A percentile compares a stretch with the other conserved stretches of the same genome.
Conservation (phyloP, 1,140 invertebrate genomes). For the Sitophilus oryzae region DNA sequence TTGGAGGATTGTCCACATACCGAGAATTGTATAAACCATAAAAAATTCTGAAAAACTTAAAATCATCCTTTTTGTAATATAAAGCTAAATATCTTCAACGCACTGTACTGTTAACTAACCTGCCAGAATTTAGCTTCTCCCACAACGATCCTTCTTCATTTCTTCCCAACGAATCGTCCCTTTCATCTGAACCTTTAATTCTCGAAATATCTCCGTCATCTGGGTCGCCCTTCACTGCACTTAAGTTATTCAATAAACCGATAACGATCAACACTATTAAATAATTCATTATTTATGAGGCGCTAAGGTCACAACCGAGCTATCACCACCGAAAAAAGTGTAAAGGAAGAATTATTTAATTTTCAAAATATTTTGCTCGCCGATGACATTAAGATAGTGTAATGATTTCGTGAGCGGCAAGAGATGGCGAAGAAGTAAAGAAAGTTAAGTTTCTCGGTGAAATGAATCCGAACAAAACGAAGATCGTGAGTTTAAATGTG, state of each 20-base stretch:
- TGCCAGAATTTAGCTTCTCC: not conserved
- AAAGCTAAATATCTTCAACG: no score
- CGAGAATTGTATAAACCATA: no score
- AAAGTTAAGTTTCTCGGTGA: slow-evolving; percentile 19
- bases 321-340: no score
- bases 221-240: not conserved
- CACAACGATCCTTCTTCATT: not conserved
- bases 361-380: no score
- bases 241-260: not conserved
- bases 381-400: not conserved
- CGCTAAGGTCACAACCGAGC: not conserved
- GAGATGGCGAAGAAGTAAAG: slow-evolving; percentile 5
- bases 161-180: slow-evolving; percentile 1
- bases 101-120: no score
- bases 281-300: not conserved
- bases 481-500: slow-evolving; percentile 24
- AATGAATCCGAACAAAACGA: slow-evolving; percentile 16
- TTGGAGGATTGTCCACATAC: no score
- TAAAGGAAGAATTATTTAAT: no score
- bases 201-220: not conserved
- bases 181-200: not conserved
- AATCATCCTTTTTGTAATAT: no score
- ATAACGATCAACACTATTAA: not conserved
- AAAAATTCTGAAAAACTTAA: no score
- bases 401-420: not conserved